Evolutionary conservation across 2,888 invertebrate species (phyloP).

Genomic region (Mylabris sibirica): DNA sequence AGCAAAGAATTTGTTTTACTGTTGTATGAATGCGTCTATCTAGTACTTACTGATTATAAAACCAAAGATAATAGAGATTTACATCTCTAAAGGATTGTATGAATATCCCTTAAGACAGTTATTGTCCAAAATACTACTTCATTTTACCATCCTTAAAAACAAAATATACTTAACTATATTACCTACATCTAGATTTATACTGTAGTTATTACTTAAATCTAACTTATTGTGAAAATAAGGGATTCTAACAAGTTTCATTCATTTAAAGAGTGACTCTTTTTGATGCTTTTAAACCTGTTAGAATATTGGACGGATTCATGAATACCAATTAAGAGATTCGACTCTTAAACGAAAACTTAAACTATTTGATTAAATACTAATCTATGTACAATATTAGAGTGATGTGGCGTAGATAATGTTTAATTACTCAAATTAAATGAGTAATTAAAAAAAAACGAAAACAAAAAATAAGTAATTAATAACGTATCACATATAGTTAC

Average conservation of each 20-base stretch:
- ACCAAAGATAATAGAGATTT: too few relatives aligned
- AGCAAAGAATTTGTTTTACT: too few relatives aligned
- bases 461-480: not conserved
- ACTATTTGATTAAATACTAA: constrained; percentile 23
- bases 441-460: constrained; percentile 2
- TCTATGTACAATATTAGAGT: constrained; percentile 4
- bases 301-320: constrained; percentile 43
- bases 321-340: constrained; percentile 38
- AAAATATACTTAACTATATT: not conserved
- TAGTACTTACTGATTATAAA: too few relatives aligned
- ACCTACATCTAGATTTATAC: not conserved
- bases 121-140: not conserved
- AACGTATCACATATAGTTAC: constrained; percentile 4
- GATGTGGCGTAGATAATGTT: not conserved
- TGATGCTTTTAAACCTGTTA: constrained; percentile 10
- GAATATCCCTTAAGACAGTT: not conserved
- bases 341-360: constrained; percentile 34
- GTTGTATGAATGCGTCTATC: too few relatives aligned
- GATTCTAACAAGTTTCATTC: not conserved
- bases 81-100: too few relatives aligned
- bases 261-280: constrained; percentile 18
- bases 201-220: not conserved
- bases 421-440: not conserved
- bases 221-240: not conserved
- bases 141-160: not conserved